A percentile compares a stretch with the other conserved stretches of the same genome.
These are phyloP conservation scores for Limosa lapponica DNA, from an alignment of 2,797 vertebrate species.

Conservation along the genomic window DNA sequence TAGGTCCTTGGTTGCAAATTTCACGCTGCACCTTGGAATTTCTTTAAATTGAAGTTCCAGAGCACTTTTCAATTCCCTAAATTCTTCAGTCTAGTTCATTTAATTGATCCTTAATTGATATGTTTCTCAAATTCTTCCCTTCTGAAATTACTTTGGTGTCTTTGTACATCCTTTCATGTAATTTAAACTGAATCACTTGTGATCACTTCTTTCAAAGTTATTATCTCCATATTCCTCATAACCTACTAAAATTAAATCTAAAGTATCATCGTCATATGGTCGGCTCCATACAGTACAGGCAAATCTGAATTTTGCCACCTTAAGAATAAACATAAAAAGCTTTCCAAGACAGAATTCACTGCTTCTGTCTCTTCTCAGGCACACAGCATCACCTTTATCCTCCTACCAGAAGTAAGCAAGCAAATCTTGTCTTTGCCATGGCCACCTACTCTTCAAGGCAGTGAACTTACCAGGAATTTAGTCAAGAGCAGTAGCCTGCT, in stretches of 20 bases:
- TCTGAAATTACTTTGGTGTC: not conserved
- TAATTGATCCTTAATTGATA: not conserved
- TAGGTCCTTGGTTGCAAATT: not conserved
- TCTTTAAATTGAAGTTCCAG: not conserved
- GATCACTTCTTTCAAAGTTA: not conserved
- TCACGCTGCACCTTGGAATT: not conserved
- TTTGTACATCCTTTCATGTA: not conserved
- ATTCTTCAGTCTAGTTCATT: not conserved
- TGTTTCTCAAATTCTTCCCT: not conserved
- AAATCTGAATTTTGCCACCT: not conserved
- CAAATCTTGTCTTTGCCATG: not conserved
- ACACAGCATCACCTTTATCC: not conserved
- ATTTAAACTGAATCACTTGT: not conserved
- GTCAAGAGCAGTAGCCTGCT: not conserved
- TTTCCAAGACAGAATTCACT: not conserved
- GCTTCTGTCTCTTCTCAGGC: not conserved
- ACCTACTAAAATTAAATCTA: not conserved
- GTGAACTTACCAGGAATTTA: not conserved
- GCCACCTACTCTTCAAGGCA: not conserved
- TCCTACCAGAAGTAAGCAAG: not conserved
- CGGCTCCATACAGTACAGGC: not conserved
- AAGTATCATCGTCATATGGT: not conserved
- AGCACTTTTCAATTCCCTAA: not conserved
- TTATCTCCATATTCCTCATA: not conserved
- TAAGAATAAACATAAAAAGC: not conserved